phyloP scores from a whole-genome alignment of 2,113 vertebrate genomes.

The Pygoscelis antarcticus region DNA sequence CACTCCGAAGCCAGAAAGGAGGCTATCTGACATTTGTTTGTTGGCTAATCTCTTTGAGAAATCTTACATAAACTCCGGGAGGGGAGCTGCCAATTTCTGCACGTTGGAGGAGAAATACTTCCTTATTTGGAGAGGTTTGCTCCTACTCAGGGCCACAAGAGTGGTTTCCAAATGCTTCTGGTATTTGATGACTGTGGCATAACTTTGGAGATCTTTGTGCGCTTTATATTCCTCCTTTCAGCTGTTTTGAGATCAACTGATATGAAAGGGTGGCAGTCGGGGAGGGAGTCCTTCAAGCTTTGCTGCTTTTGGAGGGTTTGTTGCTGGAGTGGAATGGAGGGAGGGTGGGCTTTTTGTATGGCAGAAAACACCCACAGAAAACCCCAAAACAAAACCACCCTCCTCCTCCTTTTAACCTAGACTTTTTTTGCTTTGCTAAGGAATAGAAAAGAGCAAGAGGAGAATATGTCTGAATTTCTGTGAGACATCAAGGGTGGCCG shows the following conservation, averaged over 20 bases:
- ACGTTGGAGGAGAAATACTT: constrained; percentile 26
- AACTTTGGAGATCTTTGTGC: not conserved
- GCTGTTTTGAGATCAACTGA: not conserved
- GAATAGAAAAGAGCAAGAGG: not conserved
- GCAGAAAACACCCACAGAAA: not conserved
- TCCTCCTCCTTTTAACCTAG: not conserved
- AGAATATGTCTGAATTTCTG: not conserved
- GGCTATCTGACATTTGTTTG: constrained; percentile 42
- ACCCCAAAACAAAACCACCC: not conserved
- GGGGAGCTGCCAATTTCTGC: constrained; percentile 54
- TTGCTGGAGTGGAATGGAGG: not conserved
- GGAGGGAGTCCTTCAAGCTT: not conserved
- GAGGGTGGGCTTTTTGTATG: not conserved
- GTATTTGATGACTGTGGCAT: constrained; percentile 60
- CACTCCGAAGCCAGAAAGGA: not conserved
- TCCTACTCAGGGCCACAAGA: constrained; percentile 17
- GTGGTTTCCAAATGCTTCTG: constrained; percentile 38
- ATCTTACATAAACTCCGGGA: constrained; percentile 41
- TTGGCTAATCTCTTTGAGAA: constrained; percentile 46
- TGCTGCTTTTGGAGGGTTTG: not conserved
- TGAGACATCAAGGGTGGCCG: not conserved
- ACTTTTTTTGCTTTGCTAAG: not conserved
- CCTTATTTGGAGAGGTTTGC: constrained; percentile 62
- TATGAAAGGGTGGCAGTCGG: not conserved
- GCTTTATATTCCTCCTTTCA: not conserved